phyloP scores from a whole-genome alignment of 2,113 vertebrate genomes.

The Serinus canaria region DNA sequence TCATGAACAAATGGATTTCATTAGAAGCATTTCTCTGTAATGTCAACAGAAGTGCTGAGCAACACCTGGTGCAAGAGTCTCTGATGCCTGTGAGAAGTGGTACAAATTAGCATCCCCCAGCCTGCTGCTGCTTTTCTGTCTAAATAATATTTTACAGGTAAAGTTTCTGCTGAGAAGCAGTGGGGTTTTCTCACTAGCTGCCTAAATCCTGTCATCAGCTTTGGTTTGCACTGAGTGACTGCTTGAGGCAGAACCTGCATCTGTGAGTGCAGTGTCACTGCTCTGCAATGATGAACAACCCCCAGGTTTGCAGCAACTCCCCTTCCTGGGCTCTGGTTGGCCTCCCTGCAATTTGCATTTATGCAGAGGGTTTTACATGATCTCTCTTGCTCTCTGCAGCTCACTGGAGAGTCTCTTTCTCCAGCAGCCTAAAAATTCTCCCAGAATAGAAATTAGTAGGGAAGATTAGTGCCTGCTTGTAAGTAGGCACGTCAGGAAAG shows the following conservation, averaged over 20 bases:
- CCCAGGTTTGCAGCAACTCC: not conserved
- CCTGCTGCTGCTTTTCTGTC: not conserved
- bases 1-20: not conserved
- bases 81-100: not conserved
- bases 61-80: not conserved
- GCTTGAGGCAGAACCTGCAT: not conserved
- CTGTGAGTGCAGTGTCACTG: not conserved
- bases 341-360: not conserved
- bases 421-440: not conserved
- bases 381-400: not conserved
- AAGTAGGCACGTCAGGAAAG: not conserved
- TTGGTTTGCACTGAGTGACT: not conserved
- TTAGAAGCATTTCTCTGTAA: not conserved
- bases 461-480: not conserved
- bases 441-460: not conserved
- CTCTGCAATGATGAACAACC: not conserved
- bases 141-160: not conserved
- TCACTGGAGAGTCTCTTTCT: not conserved
- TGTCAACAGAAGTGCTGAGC: not conserved
- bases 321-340: not conserved
- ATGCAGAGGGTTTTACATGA: not conserved
- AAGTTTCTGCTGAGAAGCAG: slow-evolving; percentile 4
- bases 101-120: not conserved
- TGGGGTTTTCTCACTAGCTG: not conserved
- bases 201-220: not conserved